phyloP scores from a whole-genome alignment of 2,797 vertebrate genomes.

The Aselliscus stoliczkanus region DNA sequence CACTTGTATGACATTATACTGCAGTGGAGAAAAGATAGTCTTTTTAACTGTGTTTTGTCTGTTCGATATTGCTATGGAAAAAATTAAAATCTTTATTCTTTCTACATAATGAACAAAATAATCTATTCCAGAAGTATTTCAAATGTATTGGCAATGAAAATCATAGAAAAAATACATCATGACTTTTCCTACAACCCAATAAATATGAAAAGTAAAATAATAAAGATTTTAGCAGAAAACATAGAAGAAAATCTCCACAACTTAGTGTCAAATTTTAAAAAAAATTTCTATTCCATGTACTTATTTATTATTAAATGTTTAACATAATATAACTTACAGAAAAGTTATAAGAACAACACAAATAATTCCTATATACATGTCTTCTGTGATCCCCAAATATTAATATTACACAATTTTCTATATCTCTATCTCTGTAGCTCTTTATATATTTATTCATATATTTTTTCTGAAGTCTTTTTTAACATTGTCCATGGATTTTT shows the following conservation, averaged over 20 bases:
- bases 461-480: not conserved
- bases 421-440: not conserved
- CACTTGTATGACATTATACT: not conserved
- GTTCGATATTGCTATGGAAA: not conserved
- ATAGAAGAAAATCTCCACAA: too few species aligned
- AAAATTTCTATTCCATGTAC: not conserved
- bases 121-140: not conserved
- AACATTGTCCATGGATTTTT: too few species aligned
- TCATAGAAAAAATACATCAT: too few species aligned
- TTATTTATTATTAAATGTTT: not conserved
- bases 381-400: not conserved
- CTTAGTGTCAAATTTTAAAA: not conserved
- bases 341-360: not conserved
- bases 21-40: not conserved
- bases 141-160: too few species aligned
- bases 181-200: too few species aligned
- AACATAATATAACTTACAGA: not conserved
- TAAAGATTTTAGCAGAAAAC: too few species aligned
- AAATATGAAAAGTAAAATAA: not conserved
- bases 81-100: not conserved
- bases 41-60: not conserved
- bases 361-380: not conserved
- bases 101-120: not conserved
- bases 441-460: not conserved
- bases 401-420: not conserved